A percentile compares a stretch with the other conserved stretches of the same genome.
Conservation (phyloP, 2,888 invertebrate species). For the Lochmaea crataegi region DNA sequence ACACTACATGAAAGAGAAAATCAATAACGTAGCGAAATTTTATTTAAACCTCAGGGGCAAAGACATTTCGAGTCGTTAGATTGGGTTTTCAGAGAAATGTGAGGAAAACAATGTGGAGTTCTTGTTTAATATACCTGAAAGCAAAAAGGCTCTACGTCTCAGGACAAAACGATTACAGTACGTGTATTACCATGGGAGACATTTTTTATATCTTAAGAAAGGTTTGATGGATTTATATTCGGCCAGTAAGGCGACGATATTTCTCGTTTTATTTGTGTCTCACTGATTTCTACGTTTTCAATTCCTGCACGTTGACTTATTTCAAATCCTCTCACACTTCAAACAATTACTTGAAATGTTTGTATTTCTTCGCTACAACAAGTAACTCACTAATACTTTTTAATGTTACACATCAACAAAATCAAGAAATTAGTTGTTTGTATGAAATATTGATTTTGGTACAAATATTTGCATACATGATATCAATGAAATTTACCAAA, state of each 20-base stretch:
- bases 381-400: background rate
- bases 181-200: slow-evolving; percentile 30
- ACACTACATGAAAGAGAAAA: slow-evolving; percentile 24
- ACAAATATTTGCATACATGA: background rate
- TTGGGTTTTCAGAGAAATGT: slow-evolving; percentile 31
- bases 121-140: slow-evolving; percentile 32
- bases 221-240: slow-evolving; percentile 33
- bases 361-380: background rate
- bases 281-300: slow-evolving; percentile 9
- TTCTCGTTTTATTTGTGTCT: background rate
- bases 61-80: slow-evolving; percentile 31
- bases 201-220: slow-evolving; percentile 28
- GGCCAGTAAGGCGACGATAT: background rate
- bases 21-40: slow-evolving; percentile 32
- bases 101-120: slow-evolving; percentile 32
- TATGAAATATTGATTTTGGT: background rate
- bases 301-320: slow-evolving; percentile 1
- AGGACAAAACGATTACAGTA: slow-evolving; percentile 28
- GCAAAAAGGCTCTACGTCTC: slow-evolving; percentile 29
- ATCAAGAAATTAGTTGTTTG: background rate
- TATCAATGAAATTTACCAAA: background rate
- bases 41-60: slow-evolving; percentile 33
- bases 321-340: background rate
- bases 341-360: background rate
- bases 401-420: background rate